phyloP scores from a whole-genome alignment of 2,113 vertebrate species.

The Sinocyclocheilus maitianheensis region DNA sequence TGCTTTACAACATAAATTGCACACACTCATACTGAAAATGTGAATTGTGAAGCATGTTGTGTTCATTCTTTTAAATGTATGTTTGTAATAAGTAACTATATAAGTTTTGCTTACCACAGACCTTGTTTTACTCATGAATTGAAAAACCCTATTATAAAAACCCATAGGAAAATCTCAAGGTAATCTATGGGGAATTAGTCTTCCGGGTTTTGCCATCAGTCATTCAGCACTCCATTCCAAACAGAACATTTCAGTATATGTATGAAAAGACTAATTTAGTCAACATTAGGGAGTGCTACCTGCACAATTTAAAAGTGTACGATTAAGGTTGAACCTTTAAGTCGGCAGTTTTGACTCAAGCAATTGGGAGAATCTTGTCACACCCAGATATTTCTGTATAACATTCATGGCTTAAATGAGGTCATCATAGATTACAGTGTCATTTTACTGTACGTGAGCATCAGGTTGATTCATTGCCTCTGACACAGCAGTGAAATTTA shows the following conservation, averaged over 20 bases:
- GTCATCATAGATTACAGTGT: neutral
- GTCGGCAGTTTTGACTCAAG: neutral
- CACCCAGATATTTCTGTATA: neutral
- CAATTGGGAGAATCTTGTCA: neutral
- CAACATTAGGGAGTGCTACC: slow-evolving; percentile 50
- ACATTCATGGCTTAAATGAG: neutral
- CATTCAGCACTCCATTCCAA: too few relatives aligned
- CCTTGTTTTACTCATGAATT: too few relatives aligned
- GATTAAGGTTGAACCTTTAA: neutral
- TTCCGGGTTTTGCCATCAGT: too few relatives aligned
- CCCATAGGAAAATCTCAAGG: too few relatives aligned
- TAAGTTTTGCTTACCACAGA: too few relatives aligned
- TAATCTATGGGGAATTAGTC: too few relatives aligned
- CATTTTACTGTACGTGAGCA: neutral
- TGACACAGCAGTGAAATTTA: neutral
- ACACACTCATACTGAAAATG: too few relatives aligned
- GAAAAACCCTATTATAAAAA: too few relatives aligned
- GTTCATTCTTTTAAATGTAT: too few relatives aligned
- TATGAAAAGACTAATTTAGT: neutral
- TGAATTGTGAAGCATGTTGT: too few relatives aligned
- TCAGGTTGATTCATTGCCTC: neutral
- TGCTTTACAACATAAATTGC: too few relatives aligned
- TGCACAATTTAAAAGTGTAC: neutral
- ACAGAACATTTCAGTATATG: neutral
- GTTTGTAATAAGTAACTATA: too few relatives aligned